Evolutionary conservation across 2,113 vertebrate genomes (phyloP).

Genomic region (Cebidichthys violaceus): DNA sequence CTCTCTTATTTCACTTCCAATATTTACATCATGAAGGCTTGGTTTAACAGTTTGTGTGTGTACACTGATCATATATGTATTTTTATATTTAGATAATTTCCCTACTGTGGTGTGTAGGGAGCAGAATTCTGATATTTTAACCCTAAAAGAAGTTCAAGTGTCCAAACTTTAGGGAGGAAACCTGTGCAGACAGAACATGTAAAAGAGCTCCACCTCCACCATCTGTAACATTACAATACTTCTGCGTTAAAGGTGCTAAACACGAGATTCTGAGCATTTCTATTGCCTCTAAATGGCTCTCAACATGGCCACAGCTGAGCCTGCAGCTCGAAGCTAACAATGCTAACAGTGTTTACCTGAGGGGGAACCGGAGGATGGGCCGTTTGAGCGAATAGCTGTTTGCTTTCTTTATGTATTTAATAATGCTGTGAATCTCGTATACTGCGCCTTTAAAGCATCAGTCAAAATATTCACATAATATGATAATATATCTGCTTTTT

Average conservation of each 20-base stretch:
- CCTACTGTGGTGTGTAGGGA: not conserved
- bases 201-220: not conserved
- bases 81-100: not conserved
- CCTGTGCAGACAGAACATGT: not conserved
- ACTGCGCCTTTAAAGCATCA: not conserved
- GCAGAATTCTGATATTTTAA: not conserved
- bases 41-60: not conserved
- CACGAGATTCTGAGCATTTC: not conserved
- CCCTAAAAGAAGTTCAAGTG: no score
- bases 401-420: not conserved
- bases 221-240: not conserved
- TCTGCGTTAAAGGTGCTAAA: not conserved
- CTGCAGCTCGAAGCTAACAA: not conserved
- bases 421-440: not conserved
- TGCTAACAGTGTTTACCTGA: not conserved
- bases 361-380: not conserved
- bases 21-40: not conserved
- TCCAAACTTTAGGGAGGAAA: not conserved
- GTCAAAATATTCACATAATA: not conserved
- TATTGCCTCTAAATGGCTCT: not conserved
- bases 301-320: not conserved
- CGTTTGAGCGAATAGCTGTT: not conserved
- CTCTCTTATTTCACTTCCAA: not conserved
- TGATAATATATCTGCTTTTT: not conserved
- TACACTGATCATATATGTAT: not conserved